Evolutionary conservation across 2,888 invertebrate species (phyloP).

Genomic region (Cheilosia variabilis): DNA sequence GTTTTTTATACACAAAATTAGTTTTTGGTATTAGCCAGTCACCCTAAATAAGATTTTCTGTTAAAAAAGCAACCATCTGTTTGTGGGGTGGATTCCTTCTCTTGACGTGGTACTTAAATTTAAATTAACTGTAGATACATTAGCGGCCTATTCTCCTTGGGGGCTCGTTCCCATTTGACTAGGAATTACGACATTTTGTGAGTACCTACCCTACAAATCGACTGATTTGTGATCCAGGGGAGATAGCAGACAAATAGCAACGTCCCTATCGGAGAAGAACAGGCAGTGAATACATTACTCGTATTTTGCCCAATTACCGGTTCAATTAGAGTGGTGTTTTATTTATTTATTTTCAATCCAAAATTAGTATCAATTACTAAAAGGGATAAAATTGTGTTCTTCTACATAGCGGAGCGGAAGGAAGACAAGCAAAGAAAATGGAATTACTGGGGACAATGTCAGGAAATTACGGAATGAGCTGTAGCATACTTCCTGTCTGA

Average conservation of each 20-base stretch:
- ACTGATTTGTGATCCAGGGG: constrained; percentile 45
- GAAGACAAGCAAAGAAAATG: background rate
- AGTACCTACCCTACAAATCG: constrained; percentile 56
- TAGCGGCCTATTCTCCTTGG: constrained; percentile 18
- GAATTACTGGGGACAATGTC: constrained; percentile 37
- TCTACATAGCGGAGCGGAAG: background rate
- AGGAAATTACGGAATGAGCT: constrained; percentile 46
- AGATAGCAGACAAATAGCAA: background rate
- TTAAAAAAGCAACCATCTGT: background rate
- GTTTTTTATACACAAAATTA: constrained; percentile 78
- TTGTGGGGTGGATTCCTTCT: background rate
- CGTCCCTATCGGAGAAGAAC: background rate
- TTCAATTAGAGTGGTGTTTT: constrained; percentile 45
- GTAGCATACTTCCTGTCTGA: too few species aligned
- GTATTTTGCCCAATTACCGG: constrained; percentile 54
- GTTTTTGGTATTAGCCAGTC: background rate
- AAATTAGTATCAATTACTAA: constrained; percentile 50
- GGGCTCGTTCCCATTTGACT: constrained; percentile 27
- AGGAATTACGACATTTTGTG: constrained; percentile 51
- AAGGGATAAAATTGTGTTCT: constrained; percentile 31
- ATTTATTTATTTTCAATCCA: background rate
- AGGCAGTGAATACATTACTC: constrained; percentile 51
- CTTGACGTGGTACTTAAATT: constrained; percentile 24
- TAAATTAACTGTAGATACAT: constrained; percentile 8
- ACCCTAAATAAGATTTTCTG: background rate